Percentiles rank a stretch among this genome's conserved stretches.
These are phyloP conservation scores for Myoxocephalus aenaeus DNA, from an alignment of 2,797 vertebrate species.

Conservation along the genomic window DNA sequence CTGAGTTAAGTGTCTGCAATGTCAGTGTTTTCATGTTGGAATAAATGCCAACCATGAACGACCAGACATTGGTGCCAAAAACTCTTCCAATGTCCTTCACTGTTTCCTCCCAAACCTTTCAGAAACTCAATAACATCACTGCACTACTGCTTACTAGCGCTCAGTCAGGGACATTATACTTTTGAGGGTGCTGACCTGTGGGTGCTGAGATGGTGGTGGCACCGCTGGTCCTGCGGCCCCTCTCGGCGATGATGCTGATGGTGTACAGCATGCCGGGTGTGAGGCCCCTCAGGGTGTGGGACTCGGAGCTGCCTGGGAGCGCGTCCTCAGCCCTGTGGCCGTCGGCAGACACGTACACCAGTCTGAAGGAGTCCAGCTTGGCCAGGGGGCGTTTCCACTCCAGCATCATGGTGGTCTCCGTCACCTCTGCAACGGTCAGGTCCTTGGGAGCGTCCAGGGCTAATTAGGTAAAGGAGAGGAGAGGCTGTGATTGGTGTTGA, in stretches of 20 bases:
- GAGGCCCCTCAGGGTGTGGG: slow-evolving; percentile 84
- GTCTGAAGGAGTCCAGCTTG: slow-evolving; percentile 90
- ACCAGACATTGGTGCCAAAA: background rate
- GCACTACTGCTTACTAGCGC: background rate
- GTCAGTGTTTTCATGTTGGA: background rate
- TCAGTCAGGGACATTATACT: background rate
- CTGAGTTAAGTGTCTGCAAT: background rate
- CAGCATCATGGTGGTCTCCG: slow-evolving; percentile 87
- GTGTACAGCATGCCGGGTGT: slow-evolving; percentile 89
- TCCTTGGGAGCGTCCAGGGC: slow-evolving; percentile 93
- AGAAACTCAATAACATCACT: slow-evolving; percentile 7
- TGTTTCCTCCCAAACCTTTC: background rate
- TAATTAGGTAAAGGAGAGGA: slow-evolving; percentile 50
- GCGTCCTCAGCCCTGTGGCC: slow-evolving; percentile 84
- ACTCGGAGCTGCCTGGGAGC: slow-evolving; percentile 83
- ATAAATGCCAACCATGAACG: slow-evolving; percentile 2
- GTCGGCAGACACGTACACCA: slow-evolving; percentile 80
- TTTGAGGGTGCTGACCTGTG: slow-evolving; percentile 87
- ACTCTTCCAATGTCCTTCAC: background rate
- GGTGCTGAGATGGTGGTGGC: slow-evolving; percentile 83
- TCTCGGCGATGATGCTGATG: slow-evolving; percentile 88
- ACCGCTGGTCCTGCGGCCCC: slow-evolving; percentile 89
- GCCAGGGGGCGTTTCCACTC: slow-evolving; percentile 90
- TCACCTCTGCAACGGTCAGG: slow-evolving; percentile 84
- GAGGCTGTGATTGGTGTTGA: background rate